Base-by-base conservation (phyloP, 1,140 invertebrate species). In the Macrosteles quadrilineatus region DNA sequence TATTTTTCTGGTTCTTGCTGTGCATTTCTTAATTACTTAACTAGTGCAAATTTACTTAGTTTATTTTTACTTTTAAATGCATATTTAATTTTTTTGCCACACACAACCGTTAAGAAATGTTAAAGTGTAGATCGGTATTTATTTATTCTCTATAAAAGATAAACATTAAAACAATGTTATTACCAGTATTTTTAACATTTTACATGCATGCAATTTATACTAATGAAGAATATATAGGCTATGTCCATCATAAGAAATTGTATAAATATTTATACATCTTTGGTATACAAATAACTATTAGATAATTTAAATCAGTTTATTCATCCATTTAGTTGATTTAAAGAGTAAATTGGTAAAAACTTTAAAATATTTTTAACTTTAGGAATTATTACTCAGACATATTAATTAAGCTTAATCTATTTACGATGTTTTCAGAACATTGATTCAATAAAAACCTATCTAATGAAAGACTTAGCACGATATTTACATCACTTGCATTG, bases 381-480 rank as follows among this genome's bases (percentile, higher is more conserved):
- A 50, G 47, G 47, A n/a, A 11, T 50, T 19, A 3, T 50, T 17
- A 50, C 21, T 50, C 14, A 21, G 6, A 50, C 21, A 50, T 17
- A 50, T 50, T 50, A 50, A 36, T 4, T 36, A 36, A 36, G 32
- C 32, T 4, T 36, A 36, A 36, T 36, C 4, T 36, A 36, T 36
- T 50, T 50, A 50, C 47, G 21, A 19, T 19, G n/a, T 50, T 50
- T 21, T 50, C 47, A 50, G 4, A 50, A 17, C n/a, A 50, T 4
- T 21, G 2, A 4, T 50, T 21, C 47, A 50, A n/a, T 50, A 50
- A 50, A 50, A 50, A 50, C 21, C 47, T 50, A 50, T 19, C 47
- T 50, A 50, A 50, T 50, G 47, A 50, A 50, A 50, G 47, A 50
- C 47, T 21, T 50, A 50, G 47, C 47, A 19, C 47, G n/a, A 19